Evolutionary conservation across 2,888 invertebrate genomes (phyloP).

Genomic region (Andrena fulva): DNA sequence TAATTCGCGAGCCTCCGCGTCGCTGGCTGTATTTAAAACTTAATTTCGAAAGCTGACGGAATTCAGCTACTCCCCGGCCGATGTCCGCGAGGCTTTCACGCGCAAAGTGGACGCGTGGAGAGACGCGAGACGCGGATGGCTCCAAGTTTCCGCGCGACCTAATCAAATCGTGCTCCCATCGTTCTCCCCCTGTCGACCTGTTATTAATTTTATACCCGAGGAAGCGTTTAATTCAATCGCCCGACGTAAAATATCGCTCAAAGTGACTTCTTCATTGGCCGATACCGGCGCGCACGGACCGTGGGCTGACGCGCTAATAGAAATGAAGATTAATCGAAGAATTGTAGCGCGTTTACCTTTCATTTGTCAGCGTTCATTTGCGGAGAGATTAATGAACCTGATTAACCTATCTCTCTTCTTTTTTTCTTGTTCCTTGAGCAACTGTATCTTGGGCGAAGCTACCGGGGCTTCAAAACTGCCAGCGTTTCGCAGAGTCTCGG

Average conservation of each 20-base stretch:
- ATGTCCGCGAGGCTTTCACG: not conserved
- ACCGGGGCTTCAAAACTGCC: too few relatives aligned
- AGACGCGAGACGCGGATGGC: not conserved
- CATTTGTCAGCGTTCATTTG: not conserved
- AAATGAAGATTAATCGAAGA: not conserved
- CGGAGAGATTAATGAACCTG: too few relatives aligned
- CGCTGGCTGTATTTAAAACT: not conserved
- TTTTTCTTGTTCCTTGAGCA: too few relatives aligned
- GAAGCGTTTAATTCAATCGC: constrained; percentile 14
- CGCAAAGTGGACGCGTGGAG: not conserved
- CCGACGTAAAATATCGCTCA: not conserved
- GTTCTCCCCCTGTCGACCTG: not conserved
- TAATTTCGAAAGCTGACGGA: not conserved
- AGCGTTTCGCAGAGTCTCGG: not conserved
- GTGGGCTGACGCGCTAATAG: constrained; percentile 5
- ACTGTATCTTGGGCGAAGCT: too few relatives aligned
- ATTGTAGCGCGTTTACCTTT: not conserved
- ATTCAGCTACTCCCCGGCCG: constrained; percentile 2
- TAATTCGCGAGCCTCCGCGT: constrained; percentile 6
- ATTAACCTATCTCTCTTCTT: too few relatives aligned
- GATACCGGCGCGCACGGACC: not conserved
- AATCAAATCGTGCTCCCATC: not conserved
- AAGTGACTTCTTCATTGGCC: constrained; percentile 43
- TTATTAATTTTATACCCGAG: not conserved
- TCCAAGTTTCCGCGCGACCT: not conserved